Evolutionary conservation across 2,797 vertebrate species (phyloP).

Genomic region (Enoplosus armatus): DNA sequence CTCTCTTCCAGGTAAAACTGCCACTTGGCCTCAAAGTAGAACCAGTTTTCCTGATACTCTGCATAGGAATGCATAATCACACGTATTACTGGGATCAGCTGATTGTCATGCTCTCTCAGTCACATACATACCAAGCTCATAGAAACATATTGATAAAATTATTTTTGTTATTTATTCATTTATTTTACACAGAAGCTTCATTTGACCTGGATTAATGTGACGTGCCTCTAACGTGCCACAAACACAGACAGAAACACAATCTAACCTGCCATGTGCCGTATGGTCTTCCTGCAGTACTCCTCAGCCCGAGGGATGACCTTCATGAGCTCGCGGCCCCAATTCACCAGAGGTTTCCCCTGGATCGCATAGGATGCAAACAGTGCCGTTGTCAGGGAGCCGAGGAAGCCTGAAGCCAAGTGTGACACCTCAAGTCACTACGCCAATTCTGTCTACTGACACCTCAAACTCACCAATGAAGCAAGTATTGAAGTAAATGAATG

Average conservation of each 20-base stretch:
- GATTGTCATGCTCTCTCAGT: neutral
- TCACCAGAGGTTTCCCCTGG: constrained; percentile 91
- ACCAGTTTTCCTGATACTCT: constrained; percentile 99
- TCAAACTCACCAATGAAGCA: neutral
- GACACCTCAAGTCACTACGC: neutral
- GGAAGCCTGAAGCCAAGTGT: constrained; percentile 88
- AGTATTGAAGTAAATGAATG: neutral
- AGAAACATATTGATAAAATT: neutral
- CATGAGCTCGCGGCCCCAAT: constrained; percentile 96
- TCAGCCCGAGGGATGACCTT: constrained; percentile 91
- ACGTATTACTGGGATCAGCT: constrained; percentile 8
- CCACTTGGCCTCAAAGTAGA: constrained; percentile 99
- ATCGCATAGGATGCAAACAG: constrained; percentile 94
- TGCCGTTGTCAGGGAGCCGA: constrained; percentile 95
- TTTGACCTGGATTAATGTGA: neutral
- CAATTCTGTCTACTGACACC: neutral
- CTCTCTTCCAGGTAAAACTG: constrained; percentile 98
- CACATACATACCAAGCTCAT: neutral
- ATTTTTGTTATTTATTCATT: neutral
- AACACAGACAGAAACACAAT: constrained; percentile 4
- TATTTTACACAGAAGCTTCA: neutral
- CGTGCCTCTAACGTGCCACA: neutral
- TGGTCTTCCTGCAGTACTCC: constrained; percentile 95
- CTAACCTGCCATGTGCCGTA: constrained; percentile 95
- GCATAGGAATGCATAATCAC: constrained; percentile 36